Conservation (phyloP, 2,797 vertebrate species). For the Peromyscus eremicus region DNA sequence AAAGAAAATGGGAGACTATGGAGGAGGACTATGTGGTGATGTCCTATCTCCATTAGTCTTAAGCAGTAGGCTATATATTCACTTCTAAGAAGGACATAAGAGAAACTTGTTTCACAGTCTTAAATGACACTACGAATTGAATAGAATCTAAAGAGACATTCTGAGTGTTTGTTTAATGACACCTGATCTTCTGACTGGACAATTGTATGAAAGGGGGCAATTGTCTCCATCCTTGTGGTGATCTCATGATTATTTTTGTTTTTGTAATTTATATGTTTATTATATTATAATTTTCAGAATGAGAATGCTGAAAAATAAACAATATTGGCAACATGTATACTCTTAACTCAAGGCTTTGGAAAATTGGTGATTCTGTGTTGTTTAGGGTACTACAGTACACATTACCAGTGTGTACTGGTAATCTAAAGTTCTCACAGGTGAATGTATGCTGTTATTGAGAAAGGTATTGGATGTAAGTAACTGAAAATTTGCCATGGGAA, state of each 20-base stretch:
- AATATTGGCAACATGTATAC: background rate
- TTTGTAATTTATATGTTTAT: slow-evolving; percentile 15
- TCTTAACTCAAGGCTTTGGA: background rate
- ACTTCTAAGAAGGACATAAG: background rate
- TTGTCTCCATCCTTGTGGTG: background rate
- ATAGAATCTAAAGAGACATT: slow-evolving; percentile 46
- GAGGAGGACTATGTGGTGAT: background rate
- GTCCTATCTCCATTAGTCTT: background rate
- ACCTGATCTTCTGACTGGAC: background rate
- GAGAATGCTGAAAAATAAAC: background rate
- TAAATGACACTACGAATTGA: background rate
- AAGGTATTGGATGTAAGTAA: slow-evolving; percentile 25
- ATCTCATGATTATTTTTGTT: background rate
- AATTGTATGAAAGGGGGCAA: background rate
- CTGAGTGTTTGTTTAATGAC: background rate
- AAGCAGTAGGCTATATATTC: background rate
- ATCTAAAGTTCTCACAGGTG: slow-evolving; percentile 28
- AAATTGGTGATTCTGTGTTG: background rate
- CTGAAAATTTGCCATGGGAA: background rate
- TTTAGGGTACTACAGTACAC: background rate
- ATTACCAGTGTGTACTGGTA: no score
- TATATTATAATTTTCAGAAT: slow-evolving; percentile 18
- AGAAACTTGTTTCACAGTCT: background rate
- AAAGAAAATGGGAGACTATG: background rate
- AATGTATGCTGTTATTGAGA: background rate